These are phyloP conservation scores for Silurus glanis DNA, from an alignment of 2,113 vertebrate genomes.

Conservation along the genomic window DNA sequence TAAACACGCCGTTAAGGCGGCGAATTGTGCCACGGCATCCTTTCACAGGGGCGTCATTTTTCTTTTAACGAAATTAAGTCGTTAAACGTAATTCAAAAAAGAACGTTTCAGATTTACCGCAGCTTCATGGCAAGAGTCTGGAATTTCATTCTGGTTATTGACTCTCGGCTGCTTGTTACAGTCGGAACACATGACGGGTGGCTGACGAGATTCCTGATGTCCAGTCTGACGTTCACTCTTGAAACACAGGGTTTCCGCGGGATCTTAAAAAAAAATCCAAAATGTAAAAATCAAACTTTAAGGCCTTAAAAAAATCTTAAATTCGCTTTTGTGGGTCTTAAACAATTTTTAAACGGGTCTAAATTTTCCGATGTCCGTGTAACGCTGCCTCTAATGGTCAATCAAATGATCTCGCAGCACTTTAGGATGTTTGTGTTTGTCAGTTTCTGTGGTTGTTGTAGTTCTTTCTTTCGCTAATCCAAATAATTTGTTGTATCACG, in stretches of 20 bases:
- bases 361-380: too few relatives aligned
- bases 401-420: too few relatives aligned
- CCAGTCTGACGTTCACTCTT: conserved; percentile 47
- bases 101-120: neutral
- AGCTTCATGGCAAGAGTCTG: conserved; percentile 40
- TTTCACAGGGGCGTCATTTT: conserved; percentile 26
- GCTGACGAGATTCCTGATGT: conserved; percentile 38
- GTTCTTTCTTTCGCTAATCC: too few relatives aligned
- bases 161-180: conserved; percentile 26
- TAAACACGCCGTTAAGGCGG: neutral
- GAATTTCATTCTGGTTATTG: conserved; percentile 54
- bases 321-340: too few relatives aligned
- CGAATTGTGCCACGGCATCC: neutral
- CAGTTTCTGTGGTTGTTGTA: too few relatives aligned
- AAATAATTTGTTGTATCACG: too few relatives aligned
- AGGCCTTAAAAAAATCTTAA: too few relatives aligned
- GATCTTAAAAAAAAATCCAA: too few relatives aligned
- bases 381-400: too few relatives aligned
- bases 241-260: conserved; percentile 36
- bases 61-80: conserved; percentile 38
- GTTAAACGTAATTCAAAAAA: conserved; percentile 40
- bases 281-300: too few relatives aligned
- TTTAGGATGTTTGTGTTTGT: too few relatives aligned
- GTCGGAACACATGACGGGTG: conserved; percentile 44
- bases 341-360: too few relatives aligned